Evolutionary conservation across 2,888 invertebrate species (phyloP).

Genomic region (Ophion ellenae): DNA sequence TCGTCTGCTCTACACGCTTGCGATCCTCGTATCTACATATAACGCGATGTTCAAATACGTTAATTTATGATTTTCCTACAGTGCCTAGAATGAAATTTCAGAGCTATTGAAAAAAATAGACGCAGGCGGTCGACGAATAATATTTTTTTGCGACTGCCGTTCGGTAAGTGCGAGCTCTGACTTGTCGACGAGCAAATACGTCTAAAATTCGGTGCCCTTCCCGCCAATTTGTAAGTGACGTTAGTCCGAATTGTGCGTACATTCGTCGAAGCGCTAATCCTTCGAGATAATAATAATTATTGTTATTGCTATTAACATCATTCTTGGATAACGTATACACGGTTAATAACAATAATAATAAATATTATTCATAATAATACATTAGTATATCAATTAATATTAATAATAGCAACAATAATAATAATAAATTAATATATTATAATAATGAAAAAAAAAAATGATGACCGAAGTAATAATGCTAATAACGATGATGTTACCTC

Average conservation of each 20-base stretch:
- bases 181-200: background rate
- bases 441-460: background rate
- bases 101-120: no score
- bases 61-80: background rate
- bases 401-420: no score
- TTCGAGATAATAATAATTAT: background rate
- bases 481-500: slow-evolving; percentile 83
- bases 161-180: background rate
- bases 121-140: background rate
- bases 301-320: background rate
- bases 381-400: background rate
- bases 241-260: no score
- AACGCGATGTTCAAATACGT: background rate
- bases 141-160: background rate
- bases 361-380: no score
- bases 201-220: background rate
- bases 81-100: no score
- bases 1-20: slow-evolving; percentile 14
- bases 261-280: no score
- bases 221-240: background rate
- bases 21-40: background rate
- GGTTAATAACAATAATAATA: no score
- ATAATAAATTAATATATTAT: background rate
- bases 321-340: background rate
- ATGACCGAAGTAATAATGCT: no score